Evolutionary conservation across 2,888 invertebrate genomes (phyloP).

Genomic region (Idaea biselata): DNA sequence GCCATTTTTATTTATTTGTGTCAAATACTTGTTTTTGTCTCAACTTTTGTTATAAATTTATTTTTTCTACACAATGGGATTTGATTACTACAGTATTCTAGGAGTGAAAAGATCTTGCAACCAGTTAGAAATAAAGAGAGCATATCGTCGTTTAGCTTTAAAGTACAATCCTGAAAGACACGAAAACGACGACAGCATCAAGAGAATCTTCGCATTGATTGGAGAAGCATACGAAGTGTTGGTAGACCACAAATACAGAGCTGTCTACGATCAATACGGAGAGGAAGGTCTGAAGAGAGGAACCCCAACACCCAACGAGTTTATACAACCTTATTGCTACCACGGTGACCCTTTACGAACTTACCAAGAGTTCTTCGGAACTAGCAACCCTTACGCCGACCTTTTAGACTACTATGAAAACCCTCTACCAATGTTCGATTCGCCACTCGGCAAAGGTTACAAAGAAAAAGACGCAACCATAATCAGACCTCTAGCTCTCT

Average conservation of each 20-base stretch:
- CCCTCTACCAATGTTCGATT: conserved; percentile 82
- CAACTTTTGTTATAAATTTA: conserved; percentile 5
- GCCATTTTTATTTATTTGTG: not conserved
- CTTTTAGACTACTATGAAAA: conserved; percentile 84
- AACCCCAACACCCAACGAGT: conserved; percentile 84
- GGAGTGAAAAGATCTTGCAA: conserved; percentile 83
- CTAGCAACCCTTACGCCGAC: conserved; percentile 90
- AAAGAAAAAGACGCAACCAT: conserved; percentile 81
- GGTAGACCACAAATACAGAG: conserved; percentile 83
- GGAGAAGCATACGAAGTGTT: conserved; percentile 91
- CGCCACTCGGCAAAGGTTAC: conserved; percentile 81
- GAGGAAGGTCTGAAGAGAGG: conserved; percentile 92
- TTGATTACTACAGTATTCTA: conserved; percentile 90
- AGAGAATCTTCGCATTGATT: conserved; percentile 81
- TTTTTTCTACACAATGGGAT: conserved; percentile 69
- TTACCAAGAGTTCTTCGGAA: conserved; percentile 91
- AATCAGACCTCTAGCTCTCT: conserved; percentile 69
- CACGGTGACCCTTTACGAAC: conserved; percentile 89
- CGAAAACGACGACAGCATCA: conserved; percentile 65
- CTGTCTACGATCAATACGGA: conserved; percentile 94
- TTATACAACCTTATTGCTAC: conserved; percentile 87
- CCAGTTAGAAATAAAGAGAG: conserved; percentile 86
- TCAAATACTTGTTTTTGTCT: not conserved
- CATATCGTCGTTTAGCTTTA: conserved; percentile 80
- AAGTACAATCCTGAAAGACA: conserved; percentile 82